phyloP scores from a whole-genome alignment of 2,888 invertebrate genomes.

The Pomacea canaliculata region DNA sequence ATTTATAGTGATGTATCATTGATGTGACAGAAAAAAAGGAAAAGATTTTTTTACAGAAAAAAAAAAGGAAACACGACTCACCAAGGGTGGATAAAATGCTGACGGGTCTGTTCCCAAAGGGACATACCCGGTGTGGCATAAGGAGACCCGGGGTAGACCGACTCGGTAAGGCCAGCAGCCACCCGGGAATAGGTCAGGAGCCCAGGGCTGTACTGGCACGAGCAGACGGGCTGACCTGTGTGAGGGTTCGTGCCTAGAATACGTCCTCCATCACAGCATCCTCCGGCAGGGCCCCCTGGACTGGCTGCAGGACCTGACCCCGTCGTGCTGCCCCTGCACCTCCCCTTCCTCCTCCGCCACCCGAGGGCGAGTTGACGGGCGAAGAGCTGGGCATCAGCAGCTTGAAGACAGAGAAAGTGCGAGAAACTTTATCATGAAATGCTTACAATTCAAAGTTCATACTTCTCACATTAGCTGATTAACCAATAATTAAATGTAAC shows the following conservation, averaged over 20 bases:
- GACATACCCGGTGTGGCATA: slow-evolving; percentile 63
- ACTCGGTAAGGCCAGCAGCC: slow-evolving; percentile 73
- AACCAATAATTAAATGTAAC: too few relatives aligned
- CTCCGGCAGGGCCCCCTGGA: slow-evolving; percentile 32
- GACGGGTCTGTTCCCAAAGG: slow-evolving; percentile 77
- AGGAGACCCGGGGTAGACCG: slow-evolving; percentile 61
- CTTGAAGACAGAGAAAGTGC: slow-evolving; percentile 29
- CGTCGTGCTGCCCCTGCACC: slow-evolving; percentile 5
- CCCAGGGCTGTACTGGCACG: slow-evolving; percentile 79
- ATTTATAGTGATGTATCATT: too few relatives aligned
- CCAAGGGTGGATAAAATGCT: slow-evolving; percentile 94
- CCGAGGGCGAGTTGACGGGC: slow-evolving; percentile 34
- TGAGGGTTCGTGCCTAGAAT: slow-evolving; percentile 65
- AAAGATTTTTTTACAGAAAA: not conserved
- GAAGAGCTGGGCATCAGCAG: slow-evolving; percentile 42
- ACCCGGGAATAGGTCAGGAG: slow-evolving; percentile 79
- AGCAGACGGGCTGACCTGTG: slow-evolving; percentile 66
- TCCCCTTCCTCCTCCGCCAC: slow-evolving; percentile 27
- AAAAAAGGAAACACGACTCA: slow-evolving; percentile 73
- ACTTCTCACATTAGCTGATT: not conserved
- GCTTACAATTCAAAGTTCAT: not conserved
- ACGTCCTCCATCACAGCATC: slow-evolving; percentile 94
- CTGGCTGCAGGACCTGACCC: slow-evolving; percentile 32
- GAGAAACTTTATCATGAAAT: not conserved
- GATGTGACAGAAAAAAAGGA: not conserved